Percentiles rank a stretch among this genome's conserved stretches.
These are phyloP conservation scores for Chloroceryle amazona DNA, from an alignment of 2,797 vertebrate genomes.

Conservation along the genomic window DNA sequence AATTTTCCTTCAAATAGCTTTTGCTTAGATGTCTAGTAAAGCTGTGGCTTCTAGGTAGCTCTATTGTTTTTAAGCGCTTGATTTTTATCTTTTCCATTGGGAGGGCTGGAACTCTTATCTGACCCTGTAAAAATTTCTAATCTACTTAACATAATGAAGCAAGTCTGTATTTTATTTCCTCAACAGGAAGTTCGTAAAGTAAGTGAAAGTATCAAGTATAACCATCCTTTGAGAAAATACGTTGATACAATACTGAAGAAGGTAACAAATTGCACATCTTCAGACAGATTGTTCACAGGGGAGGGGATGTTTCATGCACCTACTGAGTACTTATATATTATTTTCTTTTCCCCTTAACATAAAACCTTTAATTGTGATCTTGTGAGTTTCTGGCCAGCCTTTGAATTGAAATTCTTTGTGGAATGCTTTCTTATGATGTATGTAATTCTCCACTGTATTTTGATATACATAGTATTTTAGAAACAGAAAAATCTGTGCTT, in stretches of 20 bases:
- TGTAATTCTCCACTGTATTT: background rate
- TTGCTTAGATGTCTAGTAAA: background rate
- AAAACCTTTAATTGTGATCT: background rate
- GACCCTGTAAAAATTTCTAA: background rate
- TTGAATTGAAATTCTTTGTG: background rate
- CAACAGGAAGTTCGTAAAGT: slow-evolving; percentile 94
- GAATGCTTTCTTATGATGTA: background rate
- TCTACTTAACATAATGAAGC: background rate
- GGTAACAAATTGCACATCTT: slow-evolving; percentile 78
- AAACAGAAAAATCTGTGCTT: background rate
- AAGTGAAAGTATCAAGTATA: slow-evolving; percentile 95
- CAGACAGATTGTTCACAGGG: background rate
- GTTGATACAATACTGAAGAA: slow-evolving; percentile 96
- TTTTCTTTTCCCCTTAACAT: background rate
- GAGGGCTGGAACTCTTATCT: background rate
- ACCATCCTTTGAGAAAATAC: slow-evolving; percentile 94
- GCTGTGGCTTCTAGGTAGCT: background rate
- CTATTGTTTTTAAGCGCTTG: background rate
- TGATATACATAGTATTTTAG: background rate
- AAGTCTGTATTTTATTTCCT: background rate
- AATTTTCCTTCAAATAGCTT: background rate
- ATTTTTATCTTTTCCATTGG: background rate
- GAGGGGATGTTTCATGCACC: background rate
- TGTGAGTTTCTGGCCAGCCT: background rate
- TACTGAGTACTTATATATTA: background rate